Evolutionary conservation across 2,888 invertebrate species (phyloP).

Genomic region (Odontothrips loti): DNA sequence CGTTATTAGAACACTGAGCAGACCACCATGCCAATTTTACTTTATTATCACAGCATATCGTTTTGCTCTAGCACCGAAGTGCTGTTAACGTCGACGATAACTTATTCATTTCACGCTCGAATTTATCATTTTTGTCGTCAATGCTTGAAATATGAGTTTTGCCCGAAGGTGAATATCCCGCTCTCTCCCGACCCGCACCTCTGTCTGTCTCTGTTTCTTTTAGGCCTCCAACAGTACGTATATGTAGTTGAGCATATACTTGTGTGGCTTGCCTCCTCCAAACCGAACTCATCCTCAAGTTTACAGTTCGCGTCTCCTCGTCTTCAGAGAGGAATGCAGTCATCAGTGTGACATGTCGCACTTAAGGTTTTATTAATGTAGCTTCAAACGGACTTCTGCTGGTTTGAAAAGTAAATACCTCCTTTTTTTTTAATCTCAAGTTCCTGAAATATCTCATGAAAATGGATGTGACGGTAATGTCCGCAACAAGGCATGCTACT

Average conservation of each 20-base stretch:
- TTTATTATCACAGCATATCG: neutral
- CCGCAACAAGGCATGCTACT: neutral
- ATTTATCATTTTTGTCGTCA: neutral
- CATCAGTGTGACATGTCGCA: neutral
- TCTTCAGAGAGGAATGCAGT: neutral
- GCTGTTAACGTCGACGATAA: neutral
- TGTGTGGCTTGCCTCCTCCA: slow-evolving; percentile 1
- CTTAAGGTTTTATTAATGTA: neutral
- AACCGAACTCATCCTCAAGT: neutral
- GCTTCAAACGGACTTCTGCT: slow-evolving; percentile 10
- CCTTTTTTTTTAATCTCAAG: too few species aligned
- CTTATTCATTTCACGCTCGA: neutral
- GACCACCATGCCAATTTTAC: neutral
- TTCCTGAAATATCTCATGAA: neutral
- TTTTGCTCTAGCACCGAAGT: neutral
- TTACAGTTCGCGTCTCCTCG: neutral
- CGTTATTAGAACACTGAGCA: too few species aligned
- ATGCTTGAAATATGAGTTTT: neutral
- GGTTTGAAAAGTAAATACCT: neutral
- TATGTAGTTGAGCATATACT: neutral
- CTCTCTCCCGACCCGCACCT: neutral
- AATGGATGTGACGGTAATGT: neutral
- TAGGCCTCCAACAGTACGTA: slow-evolving; percentile 19
- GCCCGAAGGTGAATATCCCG: neutral
- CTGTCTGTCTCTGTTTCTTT: slow-evolving; percentile 14